phyloP scores from a whole-genome alignment of 2,888 invertebrate genomes.

The Iselma pallidipennis region DNA sequence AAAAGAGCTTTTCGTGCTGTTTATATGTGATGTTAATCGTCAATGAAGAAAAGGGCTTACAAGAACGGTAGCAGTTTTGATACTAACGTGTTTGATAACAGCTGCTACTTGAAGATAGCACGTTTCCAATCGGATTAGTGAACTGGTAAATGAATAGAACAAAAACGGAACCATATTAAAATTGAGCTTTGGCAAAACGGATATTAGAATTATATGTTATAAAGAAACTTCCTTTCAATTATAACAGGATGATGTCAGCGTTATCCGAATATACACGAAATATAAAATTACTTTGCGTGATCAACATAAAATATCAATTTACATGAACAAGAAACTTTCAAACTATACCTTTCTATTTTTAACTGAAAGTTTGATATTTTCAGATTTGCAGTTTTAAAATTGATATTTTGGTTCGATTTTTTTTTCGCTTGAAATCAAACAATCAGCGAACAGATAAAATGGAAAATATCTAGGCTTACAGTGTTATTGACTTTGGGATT shows the following conservation, averaged over 20 bases:
- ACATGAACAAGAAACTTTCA: too few species aligned
- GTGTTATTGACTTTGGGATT: slow-evolving; percentile 1
- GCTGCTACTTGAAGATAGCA: slow-evolving; percentile 37
- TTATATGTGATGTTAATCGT: background rate
- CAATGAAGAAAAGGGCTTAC: background rate
- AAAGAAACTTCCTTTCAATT: slow-evolving; percentile 14
- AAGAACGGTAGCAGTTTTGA: slow-evolving; percentile 19
- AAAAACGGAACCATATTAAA: slow-evolving; percentile 41
- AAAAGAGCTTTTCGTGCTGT: background rate
- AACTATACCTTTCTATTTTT: too few species aligned
- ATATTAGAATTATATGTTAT: slow-evolving; percentile 38
- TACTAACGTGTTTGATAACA: slow-evolving; percentile 32
- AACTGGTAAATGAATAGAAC: slow-evolving; percentile 45
- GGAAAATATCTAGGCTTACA: too few species aligned
- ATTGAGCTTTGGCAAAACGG: slow-evolving; percentile 39
- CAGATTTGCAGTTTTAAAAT: background rate
- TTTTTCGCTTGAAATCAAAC: too few species aligned
- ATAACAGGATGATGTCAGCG: background rate
- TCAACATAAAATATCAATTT: background rate
- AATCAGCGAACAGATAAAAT: background rate
- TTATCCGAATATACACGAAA: background rate
- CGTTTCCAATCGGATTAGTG: slow-evolving; percentile 43
- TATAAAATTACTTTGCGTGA: background rate
- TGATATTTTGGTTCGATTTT: background rate
- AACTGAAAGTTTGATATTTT: too few species aligned